Evolutionary conservation across 2,797 vertebrate genomes (phyloP), one percentile per base, ranked within the genome.

Genomic region (Hirundo rustica): DNA sequence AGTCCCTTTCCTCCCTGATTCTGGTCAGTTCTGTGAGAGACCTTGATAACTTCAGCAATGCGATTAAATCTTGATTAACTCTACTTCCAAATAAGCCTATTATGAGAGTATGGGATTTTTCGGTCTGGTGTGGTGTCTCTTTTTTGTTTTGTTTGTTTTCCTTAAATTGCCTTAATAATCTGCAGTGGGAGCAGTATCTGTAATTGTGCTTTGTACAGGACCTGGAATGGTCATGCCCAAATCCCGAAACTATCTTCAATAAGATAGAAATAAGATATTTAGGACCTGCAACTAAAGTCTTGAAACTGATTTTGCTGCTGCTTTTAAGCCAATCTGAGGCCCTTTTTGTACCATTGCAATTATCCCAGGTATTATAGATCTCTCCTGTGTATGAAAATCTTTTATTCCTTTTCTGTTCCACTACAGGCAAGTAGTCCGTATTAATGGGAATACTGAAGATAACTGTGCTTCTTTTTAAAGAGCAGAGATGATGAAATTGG

Each of bases 61-160:
- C 66, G 48, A 64, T 55, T 75, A 61, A 30, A 47, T 25, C 40
- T 62, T 47, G 13, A 26, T 54, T 30, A 42, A 21, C 16, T 17
- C 20, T 77, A 44, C 22, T 64, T 90, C 18, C 26, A 72, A 71
- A 53, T 47, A 78, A 74, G 20, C 18, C 21, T 74, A 5, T 16
- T 26, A 17, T 29, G 26, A 68, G 2, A 11, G 3, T 15, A 3
- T 53, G 26, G 23, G 25, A 32, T 4, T 71, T 75, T 60, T 2
- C 0, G 0, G 10, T 22, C 11, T 58, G 22, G 1, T 50, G 6
- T 50, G 10, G 18, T 34, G 6, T 36, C 20, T 51, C 4, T 42
- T 4, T n/a, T 54, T 18, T 1, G 8, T 19, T 16, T 6, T n/a
- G 22, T 19, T 40, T 38, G 25, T 10, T 48, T 60, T 15, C 36